These are phyloP conservation scores for Andricus grossulariae DNA, from an alignment of 1,140 invertebrate species.

Conservation along the genomic window DNA sequence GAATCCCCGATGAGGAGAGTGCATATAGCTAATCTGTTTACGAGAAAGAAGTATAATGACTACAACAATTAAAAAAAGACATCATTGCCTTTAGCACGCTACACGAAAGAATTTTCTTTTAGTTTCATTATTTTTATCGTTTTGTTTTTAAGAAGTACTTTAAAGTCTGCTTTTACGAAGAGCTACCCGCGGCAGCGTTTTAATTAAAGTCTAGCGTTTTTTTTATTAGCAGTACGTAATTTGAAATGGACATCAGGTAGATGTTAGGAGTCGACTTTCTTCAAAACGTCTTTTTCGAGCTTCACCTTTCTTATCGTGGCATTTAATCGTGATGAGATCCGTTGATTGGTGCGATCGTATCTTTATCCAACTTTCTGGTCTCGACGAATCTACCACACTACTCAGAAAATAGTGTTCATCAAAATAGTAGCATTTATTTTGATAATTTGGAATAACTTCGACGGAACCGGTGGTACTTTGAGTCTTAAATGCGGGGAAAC, in stretches of 20 bases:
- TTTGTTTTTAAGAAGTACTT: constrained; percentile 39
- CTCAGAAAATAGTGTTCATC: background rate
- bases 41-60: constrained; percentile 35
- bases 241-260: constrained; percentile 51
- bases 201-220: constrained; percentile 38
- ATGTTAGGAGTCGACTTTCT: constrained; percentile 49
- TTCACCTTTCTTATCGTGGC: background rate
- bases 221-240: constrained; percentile 55
- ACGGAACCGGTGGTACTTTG: constrained; percentile 23
- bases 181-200: constrained; percentile 46
- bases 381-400: background rate
- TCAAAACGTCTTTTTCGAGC: constrained; percentile 33
- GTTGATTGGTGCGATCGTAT: background rate
- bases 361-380: background rate
- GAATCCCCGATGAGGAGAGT: constrained; percentile 20
- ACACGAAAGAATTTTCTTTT: constrained; percentile 52
- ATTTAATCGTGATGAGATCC: constrained; percentile 1
- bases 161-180: constrained; percentile 47
- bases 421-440: background rate
- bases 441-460: background rate
- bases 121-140: constrained; percentile 48
- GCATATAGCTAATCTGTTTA: constrained; percentile 14
- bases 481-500: background rate
- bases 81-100: constrained; percentile 50
- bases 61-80: constrained; percentile 46